A percentile compares a stretch with the other conserved stretches of the same genome.
Conservation (phyloP, 37 sponge, comb jelly and placozoan genomes). For the Halisarca cf. caerulea region DNA sequence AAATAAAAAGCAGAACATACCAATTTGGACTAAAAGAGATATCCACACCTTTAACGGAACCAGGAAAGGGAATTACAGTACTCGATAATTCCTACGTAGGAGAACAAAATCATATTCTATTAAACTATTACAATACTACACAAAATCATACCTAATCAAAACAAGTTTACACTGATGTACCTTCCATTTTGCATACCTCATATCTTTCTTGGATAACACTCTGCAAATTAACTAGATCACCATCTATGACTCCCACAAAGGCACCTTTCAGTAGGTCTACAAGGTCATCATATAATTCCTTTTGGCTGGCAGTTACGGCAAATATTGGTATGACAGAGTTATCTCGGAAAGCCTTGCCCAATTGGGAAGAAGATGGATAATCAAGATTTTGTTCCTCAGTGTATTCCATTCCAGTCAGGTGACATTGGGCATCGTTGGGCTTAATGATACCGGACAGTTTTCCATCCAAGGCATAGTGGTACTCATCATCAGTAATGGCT, state of each 20-base stretch:
- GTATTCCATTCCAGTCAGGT: conserved; percentile 31
- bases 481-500: conserved; percentile 77
- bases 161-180: background rate
- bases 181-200: conserved; percentile 5
- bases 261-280: conserved; percentile 44
- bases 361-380: conserved; percentile 67
- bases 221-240: background rate
- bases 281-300: conserved; percentile 41
- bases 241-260: conserved; percentile 32
- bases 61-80: conserved; percentile 1
- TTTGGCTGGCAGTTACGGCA: conserved; percentile 44
- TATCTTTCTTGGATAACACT: background rate
- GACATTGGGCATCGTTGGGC: conserved; percentile 35
- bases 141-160: too few species aligned
- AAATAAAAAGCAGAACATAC: background rate
- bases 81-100: background rate
- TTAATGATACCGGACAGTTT: conserved; percentile 43
- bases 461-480: conserved; percentile 82
- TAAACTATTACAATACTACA: too few species aligned
- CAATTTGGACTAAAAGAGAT: background rate
- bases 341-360: conserved; percentile 56
- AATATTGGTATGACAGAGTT: conserved; percentile 81
- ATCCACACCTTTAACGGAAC: background rate
- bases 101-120: background rate
- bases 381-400: conserved; percentile 33